These are phyloP conservation scores for Grantiella picta DNA, from an alignment of 2,113 vertebrate genomes.

Conservation along the genomic window DNA sequence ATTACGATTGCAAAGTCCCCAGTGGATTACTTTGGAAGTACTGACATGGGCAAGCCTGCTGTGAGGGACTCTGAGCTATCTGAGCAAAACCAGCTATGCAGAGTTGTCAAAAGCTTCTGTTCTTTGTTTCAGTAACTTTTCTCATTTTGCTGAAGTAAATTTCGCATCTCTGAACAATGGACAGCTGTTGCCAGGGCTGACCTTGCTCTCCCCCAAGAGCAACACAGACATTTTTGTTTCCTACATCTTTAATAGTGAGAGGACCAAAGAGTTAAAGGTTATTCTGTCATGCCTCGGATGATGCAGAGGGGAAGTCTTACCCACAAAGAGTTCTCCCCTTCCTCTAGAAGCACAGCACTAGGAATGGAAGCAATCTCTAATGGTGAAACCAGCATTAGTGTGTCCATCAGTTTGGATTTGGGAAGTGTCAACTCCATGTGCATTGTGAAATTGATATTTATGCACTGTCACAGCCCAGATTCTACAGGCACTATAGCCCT, in stretches of 20 bases:
- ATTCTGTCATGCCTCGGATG: background rate
- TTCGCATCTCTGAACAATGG: background rate
- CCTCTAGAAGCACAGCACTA: background rate
- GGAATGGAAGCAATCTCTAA: background rate
- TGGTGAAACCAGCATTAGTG: background rate
- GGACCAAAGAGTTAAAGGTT: background rate
- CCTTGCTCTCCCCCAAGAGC: background rate
- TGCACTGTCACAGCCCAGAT: background rate
- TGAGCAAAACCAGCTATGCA: background rate
- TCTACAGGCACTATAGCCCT: background rate
- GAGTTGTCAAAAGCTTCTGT: background rate
- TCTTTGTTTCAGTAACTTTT: background rate
- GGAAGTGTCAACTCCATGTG: background rate
- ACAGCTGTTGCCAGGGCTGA: background rate
- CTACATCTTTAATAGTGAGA: background rate
- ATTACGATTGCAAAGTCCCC: background rate
- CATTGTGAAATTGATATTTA: background rate
- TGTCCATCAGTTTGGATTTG: background rate
- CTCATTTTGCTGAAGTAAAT: background rate
- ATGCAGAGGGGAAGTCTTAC: background rate
- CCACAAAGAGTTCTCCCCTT: background rate
- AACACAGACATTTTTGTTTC: background rate
- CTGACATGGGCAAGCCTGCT: background rate
- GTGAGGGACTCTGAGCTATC: background rate
- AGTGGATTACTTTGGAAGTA: background rate